A percentile compares a stretch with the other conserved stretches of the same genome.
Evolutionary conservation across 2,113 vertebrate species (phyloP).

Genomic region (Menidia beryllina): DNA sequence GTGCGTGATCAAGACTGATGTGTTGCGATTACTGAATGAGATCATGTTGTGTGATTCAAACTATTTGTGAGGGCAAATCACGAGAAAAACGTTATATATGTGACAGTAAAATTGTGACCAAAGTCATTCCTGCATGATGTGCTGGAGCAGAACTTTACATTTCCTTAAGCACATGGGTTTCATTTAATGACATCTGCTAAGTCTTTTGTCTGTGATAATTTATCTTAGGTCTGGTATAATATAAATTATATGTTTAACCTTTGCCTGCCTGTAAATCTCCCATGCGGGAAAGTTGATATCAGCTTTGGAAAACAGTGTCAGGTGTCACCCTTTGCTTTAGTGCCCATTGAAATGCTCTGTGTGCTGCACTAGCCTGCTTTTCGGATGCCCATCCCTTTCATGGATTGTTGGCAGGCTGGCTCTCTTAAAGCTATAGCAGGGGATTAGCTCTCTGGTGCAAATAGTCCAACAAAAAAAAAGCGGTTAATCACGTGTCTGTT

Average conservation of each 20-base stretch:
- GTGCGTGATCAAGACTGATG: background rate
- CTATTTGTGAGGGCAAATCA: too few relatives aligned
- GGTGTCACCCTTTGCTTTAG: constrained; percentile 7
- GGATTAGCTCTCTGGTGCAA: background rate
- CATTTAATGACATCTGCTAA: background rate
- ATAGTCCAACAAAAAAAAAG: too few relatives aligned
- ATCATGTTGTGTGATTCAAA: too few relatives aligned
- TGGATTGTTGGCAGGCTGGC: constrained; percentile 50
- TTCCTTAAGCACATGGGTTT: background rate
- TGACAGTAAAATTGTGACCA: too few relatives aligned
- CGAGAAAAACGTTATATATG: too few relatives aligned
- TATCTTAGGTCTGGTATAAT: background rate
- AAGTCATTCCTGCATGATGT: background rate
- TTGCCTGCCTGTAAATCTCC: background rate
- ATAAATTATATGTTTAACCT: background rate
- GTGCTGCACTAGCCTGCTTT: background rate
- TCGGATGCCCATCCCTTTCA: constrained; percentile 54
- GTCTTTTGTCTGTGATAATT: background rate
- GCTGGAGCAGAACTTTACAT: background rate
- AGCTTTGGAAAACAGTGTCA: too few relatives aligned
- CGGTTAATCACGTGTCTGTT: too few relatives aligned
- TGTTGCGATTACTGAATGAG: too few relatives aligned
- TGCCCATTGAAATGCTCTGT: background rate
- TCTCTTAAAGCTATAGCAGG: background rate
- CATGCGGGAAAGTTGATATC: too few relatives aligned